Percentiles rank a stretch among this genome's conserved stretches.
Conservation (phyloP, 2,797 vertebrate genomes). For the Xiphorhynchus erythropygius region DNA sequence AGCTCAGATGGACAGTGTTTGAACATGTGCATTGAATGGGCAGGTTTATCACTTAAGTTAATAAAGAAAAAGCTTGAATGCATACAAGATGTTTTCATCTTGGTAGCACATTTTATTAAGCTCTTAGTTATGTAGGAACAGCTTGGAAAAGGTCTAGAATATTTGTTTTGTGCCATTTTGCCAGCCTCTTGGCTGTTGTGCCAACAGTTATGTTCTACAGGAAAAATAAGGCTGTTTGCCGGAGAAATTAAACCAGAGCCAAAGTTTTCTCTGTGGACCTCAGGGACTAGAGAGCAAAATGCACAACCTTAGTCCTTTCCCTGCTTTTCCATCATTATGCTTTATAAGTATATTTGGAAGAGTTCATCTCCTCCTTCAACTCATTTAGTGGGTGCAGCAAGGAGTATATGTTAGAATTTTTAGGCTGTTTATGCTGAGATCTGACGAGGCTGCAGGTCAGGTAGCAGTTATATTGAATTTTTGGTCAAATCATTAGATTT, state of each 20-base stretch:
- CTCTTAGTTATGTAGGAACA: neutral
- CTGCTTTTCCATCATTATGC: neutral
- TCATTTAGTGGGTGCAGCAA: neutral
- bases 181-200: slow-evolving; percentile 10
- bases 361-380: neutral
- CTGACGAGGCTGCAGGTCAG: neutral
- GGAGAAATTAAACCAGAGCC: neutral
- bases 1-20: neutral
- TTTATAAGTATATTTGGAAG: neutral
- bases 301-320: neutral
- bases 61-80: slow-evolving; percentile 22
- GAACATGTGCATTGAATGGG: slow-evolving; percentile 24
- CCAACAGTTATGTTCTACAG: neutral
- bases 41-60: slow-evolving; percentile 39
- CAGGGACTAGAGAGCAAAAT: neutral
- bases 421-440: neutral
- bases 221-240: slow-evolving; percentile 15
- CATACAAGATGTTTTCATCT: slow-evolving; percentile 10
- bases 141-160: neutral
- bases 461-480: neutral
- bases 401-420: neutral
- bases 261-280: neutral
- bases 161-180: slow-evolving; percentile 28
- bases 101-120: slow-evolving; percentile 42
- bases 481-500: neutral